Conservation (phyloP, 1,140 invertebrate species). For the Metopolophium dirhodum region DNA sequence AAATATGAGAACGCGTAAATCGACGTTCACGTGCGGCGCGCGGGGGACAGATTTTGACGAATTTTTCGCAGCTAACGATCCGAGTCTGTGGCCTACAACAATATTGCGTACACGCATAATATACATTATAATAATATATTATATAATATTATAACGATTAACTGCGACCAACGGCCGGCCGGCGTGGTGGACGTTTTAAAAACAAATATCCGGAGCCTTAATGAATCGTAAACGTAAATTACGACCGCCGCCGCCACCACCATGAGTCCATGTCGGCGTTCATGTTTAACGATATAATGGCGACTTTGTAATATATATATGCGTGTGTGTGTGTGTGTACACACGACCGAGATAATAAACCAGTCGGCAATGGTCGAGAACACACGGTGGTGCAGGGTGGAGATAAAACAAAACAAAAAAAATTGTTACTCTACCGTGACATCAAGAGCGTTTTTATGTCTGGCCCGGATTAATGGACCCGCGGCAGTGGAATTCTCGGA, state of each 20-base stretch:
- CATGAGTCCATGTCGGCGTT: neutral
- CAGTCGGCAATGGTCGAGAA: neutral
- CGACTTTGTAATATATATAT: neutral
- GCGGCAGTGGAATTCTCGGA: neutral
- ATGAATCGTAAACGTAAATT: slow-evolving; percentile 32
- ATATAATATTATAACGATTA: neutral
- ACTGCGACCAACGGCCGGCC: neutral
- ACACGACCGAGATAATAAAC: neutral
- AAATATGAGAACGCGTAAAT: neutral
- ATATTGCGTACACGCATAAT: neutral
- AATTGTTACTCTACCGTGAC: neutral
- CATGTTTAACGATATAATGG: neutral
- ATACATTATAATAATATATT: neutral
- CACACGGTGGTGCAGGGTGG: neutral
- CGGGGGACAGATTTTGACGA: neutral
- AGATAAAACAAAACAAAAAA: neutral
- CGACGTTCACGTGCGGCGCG: neutral
- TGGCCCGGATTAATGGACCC: neutral
- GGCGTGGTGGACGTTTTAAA: neutral
- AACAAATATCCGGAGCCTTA: neutral
- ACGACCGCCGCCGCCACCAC: neutral
- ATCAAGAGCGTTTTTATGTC: slow-evolving; percentile 1
- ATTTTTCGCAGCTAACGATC: neutral
- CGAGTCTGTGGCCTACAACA: neutral
- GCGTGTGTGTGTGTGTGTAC: neutral